Evolutionary conservation across 2,797 vertebrate genomes (phyloP).

Genomic region (Pagetopsis macropterus): DNA sequence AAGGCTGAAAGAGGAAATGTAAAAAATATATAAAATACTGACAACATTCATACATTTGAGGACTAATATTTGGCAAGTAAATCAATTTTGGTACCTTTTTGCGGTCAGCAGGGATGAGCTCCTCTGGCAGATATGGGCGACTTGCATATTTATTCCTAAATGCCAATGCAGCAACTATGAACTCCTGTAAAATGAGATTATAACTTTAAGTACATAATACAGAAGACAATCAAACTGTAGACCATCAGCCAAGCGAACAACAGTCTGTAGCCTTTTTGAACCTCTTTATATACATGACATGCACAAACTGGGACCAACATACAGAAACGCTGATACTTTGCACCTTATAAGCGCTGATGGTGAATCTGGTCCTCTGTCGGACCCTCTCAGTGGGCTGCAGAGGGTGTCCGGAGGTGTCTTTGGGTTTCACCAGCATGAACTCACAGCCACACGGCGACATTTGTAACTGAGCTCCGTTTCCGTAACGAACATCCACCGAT

Average conservation of each 20-base stretch:
- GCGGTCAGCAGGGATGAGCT: constrained; percentile 78
- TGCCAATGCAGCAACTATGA: constrained; percentile 81
- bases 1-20: constrained; percentile 51
- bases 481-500: constrained; percentile 84
- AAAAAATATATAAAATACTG: not conserved
- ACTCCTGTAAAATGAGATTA: constrained; percentile 73
- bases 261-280: not conserved
- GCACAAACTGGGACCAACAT: not conserved
- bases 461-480: constrained; percentile 80
- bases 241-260: not conserved
- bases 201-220: not conserved
- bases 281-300: not conserved
- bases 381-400: constrained; percentile 75
- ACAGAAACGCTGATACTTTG: not conserved
- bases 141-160: constrained; percentile 89
- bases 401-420: constrained; percentile 73
- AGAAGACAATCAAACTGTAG: not conserved
- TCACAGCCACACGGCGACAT: constrained; percentile 90
- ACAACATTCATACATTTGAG: not conserved
- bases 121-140: constrained; percentile 86
- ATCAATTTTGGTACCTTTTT: constrained; percentile 79
- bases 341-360: constrained; percentile 86
- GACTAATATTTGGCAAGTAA: not conserved
- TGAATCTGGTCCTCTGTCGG: constrained; percentile 88
- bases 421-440: constrained; percentile 81